Evolutionary conservation across 1,140 invertebrate species (phyloP).

Genomic region (Brachionus plicatilis): DNA sequence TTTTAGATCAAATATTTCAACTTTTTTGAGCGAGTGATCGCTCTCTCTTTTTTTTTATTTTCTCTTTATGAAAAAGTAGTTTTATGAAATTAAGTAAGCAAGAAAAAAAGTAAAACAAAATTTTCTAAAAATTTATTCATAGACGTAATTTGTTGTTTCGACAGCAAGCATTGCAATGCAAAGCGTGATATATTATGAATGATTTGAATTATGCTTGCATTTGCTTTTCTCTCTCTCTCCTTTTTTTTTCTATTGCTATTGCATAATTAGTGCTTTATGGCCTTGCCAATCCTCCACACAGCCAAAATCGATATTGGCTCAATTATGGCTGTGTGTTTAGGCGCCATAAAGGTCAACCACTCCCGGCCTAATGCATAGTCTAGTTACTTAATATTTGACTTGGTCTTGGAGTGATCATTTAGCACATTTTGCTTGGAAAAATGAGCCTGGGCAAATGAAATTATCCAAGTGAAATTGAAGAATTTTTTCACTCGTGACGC

Average conservation of each 20-base stretch:
- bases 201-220: neutral
- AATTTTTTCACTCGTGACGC: no score
- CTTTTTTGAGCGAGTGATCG: neutral
- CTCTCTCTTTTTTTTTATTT: neutral
- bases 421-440: no score
- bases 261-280: neutral
- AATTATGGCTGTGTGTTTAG: neutral
- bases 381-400: no score
- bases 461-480: no score
- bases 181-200: neutral
- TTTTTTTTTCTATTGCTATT: neutral
- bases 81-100: neutral
- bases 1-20: neutral
- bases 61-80: neutral
- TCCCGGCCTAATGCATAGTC: no score
- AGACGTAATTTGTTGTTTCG: neutral
- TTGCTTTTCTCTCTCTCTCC: neutral
- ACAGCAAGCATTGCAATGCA: neutral
- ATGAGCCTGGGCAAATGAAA: no score
- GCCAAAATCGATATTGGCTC: neutral
- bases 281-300: neutral
- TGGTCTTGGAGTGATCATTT: no score
- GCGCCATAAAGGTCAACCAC: no score
- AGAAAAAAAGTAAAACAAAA: neutral
- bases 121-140: neutral